Conservation (phyloP, 1,140 invertebrate species). For the Bradynema listronoti region DNA sequence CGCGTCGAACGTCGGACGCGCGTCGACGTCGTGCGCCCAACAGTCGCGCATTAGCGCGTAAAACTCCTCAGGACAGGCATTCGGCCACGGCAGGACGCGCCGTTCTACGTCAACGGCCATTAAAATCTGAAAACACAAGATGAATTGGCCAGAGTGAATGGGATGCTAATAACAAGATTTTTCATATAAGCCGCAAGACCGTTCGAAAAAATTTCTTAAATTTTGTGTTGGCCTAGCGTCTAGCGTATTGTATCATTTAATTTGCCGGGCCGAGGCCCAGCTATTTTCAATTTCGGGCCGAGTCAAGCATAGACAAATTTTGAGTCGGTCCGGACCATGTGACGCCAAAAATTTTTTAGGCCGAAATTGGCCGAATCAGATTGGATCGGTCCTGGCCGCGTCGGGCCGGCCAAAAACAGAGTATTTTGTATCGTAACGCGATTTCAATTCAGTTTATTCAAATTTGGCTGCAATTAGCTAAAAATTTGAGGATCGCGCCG, state of each 20-base stretch:
- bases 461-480: not conserved
- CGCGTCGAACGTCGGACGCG: slow-evolving; percentile 81
- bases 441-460: not conserved
- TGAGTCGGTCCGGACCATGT: not conserved
- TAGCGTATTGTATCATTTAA: not conserved
- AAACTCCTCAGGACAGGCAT: slow-evolving; percentile 86
- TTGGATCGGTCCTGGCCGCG: too few species aligned
- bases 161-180: not conserved
- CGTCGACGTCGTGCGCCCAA: slow-evolving; percentile 83
- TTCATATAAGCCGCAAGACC: not conserved
- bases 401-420: too few species aligned
- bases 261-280: not conserved
- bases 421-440: not conserved
- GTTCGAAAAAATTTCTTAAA: not conserved
- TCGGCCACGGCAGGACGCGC: slow-evolving; percentile 75
- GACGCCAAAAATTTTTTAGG: not conserved
- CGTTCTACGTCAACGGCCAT: slow-evolving; percentile 84
- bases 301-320: not conserved
- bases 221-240: too few species aligned
- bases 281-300: not conserved
- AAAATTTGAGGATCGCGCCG: not conserved
- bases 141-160: not conserved
- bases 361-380: not conserved
- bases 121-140: slow-evolving; percentile 68
- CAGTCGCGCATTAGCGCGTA: slow-evolving; percentile 86